A percentile compares a stretch with the other conserved stretches of the same genome.
These are phyloP conservation scores for Siniperca knerii DNA, from an alignment of 2,113 vertebrate genomes.

Conservation along the genomic window DNA sequence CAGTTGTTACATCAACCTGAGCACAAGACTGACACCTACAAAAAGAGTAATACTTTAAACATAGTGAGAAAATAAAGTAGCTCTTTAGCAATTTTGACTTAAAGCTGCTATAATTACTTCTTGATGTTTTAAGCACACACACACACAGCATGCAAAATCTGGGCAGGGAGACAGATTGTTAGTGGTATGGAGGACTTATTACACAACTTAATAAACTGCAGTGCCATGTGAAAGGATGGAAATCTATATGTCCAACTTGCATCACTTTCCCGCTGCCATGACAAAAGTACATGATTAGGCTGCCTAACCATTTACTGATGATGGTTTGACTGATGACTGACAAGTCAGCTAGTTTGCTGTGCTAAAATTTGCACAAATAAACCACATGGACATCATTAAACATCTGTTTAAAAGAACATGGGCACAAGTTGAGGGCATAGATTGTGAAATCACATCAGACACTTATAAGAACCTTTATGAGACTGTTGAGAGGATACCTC, in stretches of 20 bases:
- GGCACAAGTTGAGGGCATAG: not conserved
- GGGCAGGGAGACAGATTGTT: not conserved
- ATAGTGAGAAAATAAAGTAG: not conserved
- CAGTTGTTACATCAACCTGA: slow-evolving; percentile 38
- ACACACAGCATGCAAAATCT: slow-evolving; percentile 11
- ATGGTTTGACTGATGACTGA: not conserved
- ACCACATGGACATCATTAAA: not conserved
- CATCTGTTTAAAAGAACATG: not conserved
- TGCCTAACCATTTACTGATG: not conserved
- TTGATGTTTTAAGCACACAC: not conserved
- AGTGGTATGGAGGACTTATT: not conserved
- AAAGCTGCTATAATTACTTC: not conserved
- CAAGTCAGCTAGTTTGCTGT: not conserved
- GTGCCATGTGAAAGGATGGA: not conserved
- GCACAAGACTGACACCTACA: not conserved
- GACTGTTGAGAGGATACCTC: not conserved
- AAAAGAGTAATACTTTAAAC: not conserved
- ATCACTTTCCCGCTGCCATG: not conserved
- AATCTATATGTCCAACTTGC: not conserved
- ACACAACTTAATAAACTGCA: not conserved
- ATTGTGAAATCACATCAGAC: not conserved
- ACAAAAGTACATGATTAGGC: not conserved
- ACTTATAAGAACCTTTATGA: not conserved
- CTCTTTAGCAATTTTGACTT: not conserved
- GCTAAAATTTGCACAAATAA: not conserved